Evolutionary conservation across 2,888 invertebrate species (phyloP).

Genomic region (Sarcophaga caerulescens): DNA sequence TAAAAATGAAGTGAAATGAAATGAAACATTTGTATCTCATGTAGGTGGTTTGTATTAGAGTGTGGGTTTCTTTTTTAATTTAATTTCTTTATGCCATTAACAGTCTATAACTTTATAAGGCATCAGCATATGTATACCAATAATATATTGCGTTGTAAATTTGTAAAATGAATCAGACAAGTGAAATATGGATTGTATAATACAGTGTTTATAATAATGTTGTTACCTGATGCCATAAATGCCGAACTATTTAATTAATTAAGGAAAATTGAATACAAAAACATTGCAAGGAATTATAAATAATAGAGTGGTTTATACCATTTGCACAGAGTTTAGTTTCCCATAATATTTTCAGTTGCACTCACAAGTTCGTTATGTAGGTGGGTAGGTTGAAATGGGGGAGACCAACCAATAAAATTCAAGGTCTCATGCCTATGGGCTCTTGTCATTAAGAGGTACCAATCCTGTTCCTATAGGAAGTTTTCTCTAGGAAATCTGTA

Average conservation of each 20-base stretch:
- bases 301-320: background rate
- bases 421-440: too few relatives aligned
- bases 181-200: background rate
- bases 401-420: too few relatives aligned
- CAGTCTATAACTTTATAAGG: conserved; percentile 34
- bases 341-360: too few relatives aligned
- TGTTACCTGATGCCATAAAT: background rate
- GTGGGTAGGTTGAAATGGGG: too few relatives aligned
- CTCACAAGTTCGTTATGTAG: too few relatives aligned
- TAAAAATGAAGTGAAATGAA: conserved; percentile 38
- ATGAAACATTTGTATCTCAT: background rate
- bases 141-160: conserved; percentile 20
- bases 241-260: background rate
- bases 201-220: background rate
- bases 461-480: too few relatives aligned
- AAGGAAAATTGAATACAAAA: background rate
- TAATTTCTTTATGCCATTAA: conserved; percentile 31
- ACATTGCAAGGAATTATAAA: background rate
- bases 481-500: too few relatives aligned
- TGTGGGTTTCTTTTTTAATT: conserved; percentile 16
- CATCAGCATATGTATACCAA: background rate
- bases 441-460: too few relatives aligned
- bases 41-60: conserved; percentile 54
- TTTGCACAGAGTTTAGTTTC: too few relatives aligned
- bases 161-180: conserved; percentile 48